A percentile compares a stretch with the other conserved stretches of the same genome.
phyloP scores from a whole-genome alignment of 2,113 vertebrate genomes.

The Strix uralensis region DNA sequence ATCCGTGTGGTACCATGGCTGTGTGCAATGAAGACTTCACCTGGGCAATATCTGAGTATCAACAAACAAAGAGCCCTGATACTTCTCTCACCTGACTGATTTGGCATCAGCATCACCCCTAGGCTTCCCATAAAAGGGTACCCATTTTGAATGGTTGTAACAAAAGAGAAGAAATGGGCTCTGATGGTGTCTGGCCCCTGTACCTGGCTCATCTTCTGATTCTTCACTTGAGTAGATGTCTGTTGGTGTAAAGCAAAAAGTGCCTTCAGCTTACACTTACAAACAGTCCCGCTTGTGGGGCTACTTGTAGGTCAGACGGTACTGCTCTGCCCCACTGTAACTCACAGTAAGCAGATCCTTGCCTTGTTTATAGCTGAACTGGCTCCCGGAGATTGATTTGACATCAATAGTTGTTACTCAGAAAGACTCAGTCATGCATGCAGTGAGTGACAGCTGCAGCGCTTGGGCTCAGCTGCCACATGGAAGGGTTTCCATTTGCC shows the following conservation, averaged over 20 bases:
- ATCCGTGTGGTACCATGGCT: neutral
- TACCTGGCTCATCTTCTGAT: neutral
- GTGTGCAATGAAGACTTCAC: neutral
- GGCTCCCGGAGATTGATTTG: neutral
- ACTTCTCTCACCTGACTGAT: neutral
- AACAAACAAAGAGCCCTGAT: neutral
- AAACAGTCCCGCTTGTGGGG: neutral
- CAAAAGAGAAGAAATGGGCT: neutral
- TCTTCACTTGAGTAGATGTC: neutral
- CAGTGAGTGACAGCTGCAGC: neutral
- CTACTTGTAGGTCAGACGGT: neutral
- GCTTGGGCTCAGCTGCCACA: neutral
- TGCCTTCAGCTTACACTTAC: neutral
- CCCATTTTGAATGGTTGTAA: neutral
- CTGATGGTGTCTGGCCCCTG: neutral
- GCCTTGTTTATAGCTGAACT: neutral
- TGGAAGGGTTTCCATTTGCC: neutral
- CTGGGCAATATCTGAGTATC: neutral
- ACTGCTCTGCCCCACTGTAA: neutral
- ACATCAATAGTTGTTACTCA: neutral
- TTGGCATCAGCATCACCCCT: neutral
- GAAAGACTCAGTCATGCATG: neutral
- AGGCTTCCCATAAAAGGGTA: neutral
- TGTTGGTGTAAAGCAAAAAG: neutral
- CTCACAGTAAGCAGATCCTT: neutral